Base-by-base conservation (phyloP, 2,888 invertebrate species). In the Onthophagus sagittarius region DNA sequence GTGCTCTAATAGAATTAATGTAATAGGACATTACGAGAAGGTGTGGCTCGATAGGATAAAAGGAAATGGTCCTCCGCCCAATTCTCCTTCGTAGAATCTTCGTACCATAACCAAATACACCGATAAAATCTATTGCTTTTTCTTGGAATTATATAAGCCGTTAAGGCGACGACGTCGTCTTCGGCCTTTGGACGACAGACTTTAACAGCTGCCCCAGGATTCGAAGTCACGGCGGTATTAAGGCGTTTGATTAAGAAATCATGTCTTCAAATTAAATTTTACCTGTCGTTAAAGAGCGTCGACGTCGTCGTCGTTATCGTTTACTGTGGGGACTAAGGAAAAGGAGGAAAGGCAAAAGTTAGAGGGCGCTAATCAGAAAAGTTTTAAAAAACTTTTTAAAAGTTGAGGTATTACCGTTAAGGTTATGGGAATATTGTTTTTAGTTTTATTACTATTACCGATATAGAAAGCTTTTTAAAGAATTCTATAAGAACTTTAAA, bases 1-100 rank as follows among this genome's bases (percentile, higher is more conserved):
- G 80, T 80, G 80, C 81, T 80, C 81, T 82, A 82, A 83, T 82
- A 82, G 83, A 83, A 83, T 83, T 82, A 83, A 83, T 82, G 82
- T 81, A 81, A 83, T 82, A 80, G 82, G 78, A 80, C 81, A 81
- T 82, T 82, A 81, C 81, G 63, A 77, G 69, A 78, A 78, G 77
- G 77, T 79, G 80, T 79, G 79, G 79, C 78, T 78, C 39, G 75
- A 80, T 79, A 80, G 80, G 67, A 67, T 67, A 67, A 80, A 80
- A 79, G 80, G 78, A 80, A 79, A 81, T 79, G 78, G 79, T 80
- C 80, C 79, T 73, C 72, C 75, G 76, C 76, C 75, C 75, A 69
- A 69, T 67, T 70, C 70, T 70, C 65, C 70, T 65, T 63, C 64
- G 70, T 63, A 62, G 73, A 71, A 67, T 67, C 39, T 53, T 67